phyloP scores from a whole-genome alignment of 2,113 vertebrate species.

The Bufo gargarizans region DNA sequence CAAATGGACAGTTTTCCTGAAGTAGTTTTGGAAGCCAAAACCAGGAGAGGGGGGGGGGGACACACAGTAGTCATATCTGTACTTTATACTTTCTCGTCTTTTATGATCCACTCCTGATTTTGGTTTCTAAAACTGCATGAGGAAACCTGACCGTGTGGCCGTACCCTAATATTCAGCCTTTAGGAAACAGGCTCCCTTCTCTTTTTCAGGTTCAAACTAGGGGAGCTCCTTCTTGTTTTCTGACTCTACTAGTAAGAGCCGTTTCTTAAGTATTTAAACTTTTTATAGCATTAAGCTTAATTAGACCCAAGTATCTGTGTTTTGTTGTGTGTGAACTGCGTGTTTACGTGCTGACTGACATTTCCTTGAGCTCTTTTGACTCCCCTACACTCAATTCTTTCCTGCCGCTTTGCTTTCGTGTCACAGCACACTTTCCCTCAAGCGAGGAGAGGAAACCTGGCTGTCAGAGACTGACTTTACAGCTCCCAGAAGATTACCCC shows the following conservation, averaged over 20 bases:
- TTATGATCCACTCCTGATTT: too few relatives aligned
- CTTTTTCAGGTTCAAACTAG: not conserved
- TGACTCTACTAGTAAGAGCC: not conserved
- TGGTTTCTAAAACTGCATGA: too few relatives aligned
- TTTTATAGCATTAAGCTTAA: not conserved
- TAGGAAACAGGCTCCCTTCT: not conserved
- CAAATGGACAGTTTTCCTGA: too few relatives aligned
- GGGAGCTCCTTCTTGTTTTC: not conserved
- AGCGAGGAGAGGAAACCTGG: slow-evolving; percentile 42
- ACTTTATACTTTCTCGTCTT: too few relatives aligned
- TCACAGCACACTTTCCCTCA: slow-evolving; percentile 41
- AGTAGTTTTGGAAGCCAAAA: too few relatives aligned
- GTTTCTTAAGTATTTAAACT: not conserved
- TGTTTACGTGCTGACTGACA: slow-evolving; percentile 37
- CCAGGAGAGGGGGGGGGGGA: too few relatives aligned
- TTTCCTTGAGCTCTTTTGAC: slow-evolving; percentile 38
- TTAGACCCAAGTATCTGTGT: not conserved
- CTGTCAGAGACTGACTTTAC: slow-evolving; percentile 37
- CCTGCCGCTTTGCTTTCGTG: not conserved
- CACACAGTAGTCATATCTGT: too few relatives aligned
- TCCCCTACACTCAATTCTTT: slow-evolving; percentile 34
- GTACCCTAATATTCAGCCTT: not conserved
- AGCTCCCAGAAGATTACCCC: slow-evolving; percentile 34
- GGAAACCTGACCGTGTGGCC: too few relatives aligned
- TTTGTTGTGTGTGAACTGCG: not conserved